Conservation (phyloP, 2,888 invertebrate species). For the Diplolepis rosae region DNA sequence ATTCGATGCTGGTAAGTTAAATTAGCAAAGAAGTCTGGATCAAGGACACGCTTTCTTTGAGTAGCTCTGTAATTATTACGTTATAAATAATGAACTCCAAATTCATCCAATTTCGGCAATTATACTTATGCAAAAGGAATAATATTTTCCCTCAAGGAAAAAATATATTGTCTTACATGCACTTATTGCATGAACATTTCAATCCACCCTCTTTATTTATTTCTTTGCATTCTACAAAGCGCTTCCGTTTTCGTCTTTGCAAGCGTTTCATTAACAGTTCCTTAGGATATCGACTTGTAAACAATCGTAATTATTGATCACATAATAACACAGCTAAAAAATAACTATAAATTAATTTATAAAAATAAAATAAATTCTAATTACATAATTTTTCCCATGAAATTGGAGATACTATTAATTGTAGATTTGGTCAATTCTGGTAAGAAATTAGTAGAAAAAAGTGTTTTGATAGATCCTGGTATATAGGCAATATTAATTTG, state of each 20-base stretch:
- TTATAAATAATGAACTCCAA: neutral
- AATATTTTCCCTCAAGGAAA: neutral
- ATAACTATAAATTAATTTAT: too few relatives aligned
- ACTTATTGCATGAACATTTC: neutral
- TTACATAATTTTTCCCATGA: conserved; percentile 5
- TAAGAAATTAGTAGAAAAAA: neutral
- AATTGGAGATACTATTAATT: neutral
- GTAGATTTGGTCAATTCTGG: neutral
- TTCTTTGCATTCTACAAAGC: neutral
- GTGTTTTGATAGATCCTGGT: neutral
- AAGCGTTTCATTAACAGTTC: conserved; percentile 2
- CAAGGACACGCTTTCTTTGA: neutral
- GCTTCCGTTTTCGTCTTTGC: neutral
- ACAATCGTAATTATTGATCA: neutral
- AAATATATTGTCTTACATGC: conserved; percentile 6
- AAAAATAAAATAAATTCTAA: neutral
- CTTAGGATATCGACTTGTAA: conserved; percentile 1
- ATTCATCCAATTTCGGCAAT: neutral
- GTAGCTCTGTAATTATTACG: neutral
- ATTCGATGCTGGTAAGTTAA: conserved; percentile 1
- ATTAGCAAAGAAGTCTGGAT: conserved; percentile 2
- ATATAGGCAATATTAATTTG: neutral
- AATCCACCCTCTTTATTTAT: neutral
- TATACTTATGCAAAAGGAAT: neutral
- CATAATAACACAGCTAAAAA: neutral